Base-by-base conservation (phyloP, 1,140 invertebrate species). In the Oncopodura yosiiana region DNA sequence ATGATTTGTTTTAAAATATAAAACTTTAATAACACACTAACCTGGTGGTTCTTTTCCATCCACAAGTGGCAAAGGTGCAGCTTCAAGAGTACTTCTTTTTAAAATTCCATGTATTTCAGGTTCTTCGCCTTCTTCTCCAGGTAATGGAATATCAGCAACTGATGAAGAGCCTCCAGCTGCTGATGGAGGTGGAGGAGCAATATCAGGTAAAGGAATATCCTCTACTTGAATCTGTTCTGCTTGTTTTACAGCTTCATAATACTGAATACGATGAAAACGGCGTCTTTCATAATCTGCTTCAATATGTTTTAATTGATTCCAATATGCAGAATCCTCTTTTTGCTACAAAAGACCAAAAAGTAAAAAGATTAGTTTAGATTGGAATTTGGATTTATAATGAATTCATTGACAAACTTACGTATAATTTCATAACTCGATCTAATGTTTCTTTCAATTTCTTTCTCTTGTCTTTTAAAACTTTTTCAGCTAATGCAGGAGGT, bases 141-240 rank as follows among this genome's bases (percentile, higher is more conserved):
- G 57, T 11, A 74, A 68, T 68, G 73, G 60, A 26, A 66, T 61
- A 61, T 52, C 48, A 49, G 51, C 50, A 69, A 72, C 55, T 67
- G 71, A 27, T 66, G 63, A 56, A 70, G 66, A 43, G 21, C 42
- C 43, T 2, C 70, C 56, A 68, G 71, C 56, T 60, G 73, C 71
- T 69, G 76, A 64, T 66, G 74, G 53, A 67, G 69, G 62, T 61
- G 73, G 66, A 59, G 78, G 71, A 36, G 82, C 81, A 66, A 83
- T 74, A 34, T 81, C 78, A 51, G 92, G 92, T 53, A 97, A 72
- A 8, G 92, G 92, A 73, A 98, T 97, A 70, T 97, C 91, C 74
- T 96, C 91, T n/a, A 97, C 79, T 73, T 87, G 84, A 1, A 96
- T 92, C 68, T 89, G 86, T 69, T 97, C 91, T 8, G 94, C 92